Evolutionary conservation across 2,113 vertebrate species (phyloP).

Genomic region (Alethe castanea): DNA sequence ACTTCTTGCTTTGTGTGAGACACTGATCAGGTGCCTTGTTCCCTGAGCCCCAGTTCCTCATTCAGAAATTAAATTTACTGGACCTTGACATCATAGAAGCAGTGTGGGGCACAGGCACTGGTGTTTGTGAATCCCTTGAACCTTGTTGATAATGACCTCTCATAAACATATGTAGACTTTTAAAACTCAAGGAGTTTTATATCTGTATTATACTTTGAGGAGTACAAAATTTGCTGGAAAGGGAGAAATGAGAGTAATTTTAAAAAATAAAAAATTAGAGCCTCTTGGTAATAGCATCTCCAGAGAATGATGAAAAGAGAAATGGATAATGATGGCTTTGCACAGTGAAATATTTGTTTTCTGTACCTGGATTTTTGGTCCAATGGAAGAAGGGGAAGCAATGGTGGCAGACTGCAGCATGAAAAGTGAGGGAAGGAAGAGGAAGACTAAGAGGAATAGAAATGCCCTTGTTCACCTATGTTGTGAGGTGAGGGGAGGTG

Average conservation of each 20-base stretch:
- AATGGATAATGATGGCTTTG: not conserved
- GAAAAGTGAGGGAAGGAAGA: not conserved
- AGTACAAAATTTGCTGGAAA: not conserved
- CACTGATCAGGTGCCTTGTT: not conserved
- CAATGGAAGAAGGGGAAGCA: not conserved
- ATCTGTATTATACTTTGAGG: not conserved
- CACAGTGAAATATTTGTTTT: not conserved
- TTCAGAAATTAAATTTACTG: not conserved
- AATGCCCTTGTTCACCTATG: not conserved
- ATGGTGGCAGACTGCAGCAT: not conserved
- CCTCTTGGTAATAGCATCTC: not conserved
- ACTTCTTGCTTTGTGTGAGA: not conserved
- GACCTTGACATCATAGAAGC: not conserved
- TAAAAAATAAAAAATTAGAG: not conserved
- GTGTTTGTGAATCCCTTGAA: not conserved
- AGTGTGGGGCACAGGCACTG: not conserved
- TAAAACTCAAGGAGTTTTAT: not conserved
- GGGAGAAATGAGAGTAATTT: not conserved
- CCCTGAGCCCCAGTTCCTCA: not conserved
- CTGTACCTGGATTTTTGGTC: not conserved
- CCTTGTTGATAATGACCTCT: not conserved
- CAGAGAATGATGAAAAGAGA: not conserved
- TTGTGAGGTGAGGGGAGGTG: not conserved
- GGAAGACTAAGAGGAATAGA: not conserved
- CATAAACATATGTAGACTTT: not conserved